Evolutionary conservation across 1,140 invertebrate genomes (phyloP).

Genomic region (Leguminivora glycinivorella): DNA sequence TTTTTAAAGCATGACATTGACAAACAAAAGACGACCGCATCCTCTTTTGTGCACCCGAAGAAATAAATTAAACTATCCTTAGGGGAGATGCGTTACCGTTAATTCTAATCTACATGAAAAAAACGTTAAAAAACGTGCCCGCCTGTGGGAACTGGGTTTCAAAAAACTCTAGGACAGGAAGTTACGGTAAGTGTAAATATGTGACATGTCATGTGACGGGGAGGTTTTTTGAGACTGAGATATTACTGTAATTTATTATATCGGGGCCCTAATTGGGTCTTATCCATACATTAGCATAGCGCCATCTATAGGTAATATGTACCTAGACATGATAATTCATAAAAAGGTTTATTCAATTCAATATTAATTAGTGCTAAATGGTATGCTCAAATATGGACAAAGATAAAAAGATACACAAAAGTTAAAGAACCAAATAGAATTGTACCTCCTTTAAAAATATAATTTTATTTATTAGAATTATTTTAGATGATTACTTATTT

Average conservation of each 20-base stretch:
- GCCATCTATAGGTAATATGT: neutral
- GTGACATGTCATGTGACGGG: slow-evolving; percentile 50
- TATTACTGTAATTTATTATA: slow-evolving; percentile 69
- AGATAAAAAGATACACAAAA: too few species aligned
- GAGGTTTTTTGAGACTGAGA: slow-evolving; percentile 63
- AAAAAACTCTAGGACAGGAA: slow-evolving; percentile 64
- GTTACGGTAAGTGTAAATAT: slow-evolving; percentile 67
- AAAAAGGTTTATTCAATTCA: too few species aligned
- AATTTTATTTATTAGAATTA: too few species aligned
- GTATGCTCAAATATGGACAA: too few species aligned
- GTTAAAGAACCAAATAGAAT: too few species aligned
- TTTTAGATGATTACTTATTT: too few species aligned
- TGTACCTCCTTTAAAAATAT: too few species aligned
- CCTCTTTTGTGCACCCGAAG: slow-evolving; percentile 65
- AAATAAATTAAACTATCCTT: slow-evolving; percentile 78
- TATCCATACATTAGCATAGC: neutral
- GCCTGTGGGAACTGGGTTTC: slow-evolving; percentile 66
- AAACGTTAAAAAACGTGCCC: slow-evolving; percentile 65
- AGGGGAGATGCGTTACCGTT: slow-evolving; percentile 76
- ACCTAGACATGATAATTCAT: neutral
- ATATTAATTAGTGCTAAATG: too few species aligned
- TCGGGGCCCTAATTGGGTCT: slow-evolving; percentile 29
- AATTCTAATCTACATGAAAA: slow-evolving; percentile 70
- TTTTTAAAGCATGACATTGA: slow-evolving; percentile 54
- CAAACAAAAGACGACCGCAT: slow-evolving; percentile 73